Evolutionary conservation across 1,140 invertebrate species (phyloP), one percentile per base, ranked within the genome.

Genomic region (Cyclina sinensis): DNA sequence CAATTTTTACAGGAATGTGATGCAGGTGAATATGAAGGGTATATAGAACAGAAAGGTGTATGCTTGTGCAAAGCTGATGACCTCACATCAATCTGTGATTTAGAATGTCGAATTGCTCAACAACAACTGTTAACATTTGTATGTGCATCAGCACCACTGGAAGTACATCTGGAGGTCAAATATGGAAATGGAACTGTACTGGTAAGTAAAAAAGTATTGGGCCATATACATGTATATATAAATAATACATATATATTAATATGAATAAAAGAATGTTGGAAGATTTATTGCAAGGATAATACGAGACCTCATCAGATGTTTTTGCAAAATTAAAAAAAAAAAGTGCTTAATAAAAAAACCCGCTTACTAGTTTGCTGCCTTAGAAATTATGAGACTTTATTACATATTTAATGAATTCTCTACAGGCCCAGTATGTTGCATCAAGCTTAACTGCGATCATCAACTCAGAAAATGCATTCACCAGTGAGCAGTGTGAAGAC

Each of bases 41-140:
- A 89, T 32, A 89, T 93, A 48, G 76, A 88, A n/a, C 76, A 86
- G 32, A 91, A 94, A 18, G 94, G 93, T 9, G 43, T 94, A 43
- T 95, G 94, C 88, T 88, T 90, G 51, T 95, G 94, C 88, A 76
- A 91, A 74, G 88, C 89, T 12, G 93, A 94, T 68, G 93, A 95
- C 87, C 90, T 95, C 39, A 91, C 92, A 39, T 91, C 84, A 48
- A 37, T 94, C 3, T 95, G 94, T 91, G 91, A 94, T 68, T 81
- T 91, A 14, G 87, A 92, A 68, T 95, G 94, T 81, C 90, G 94
- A 27, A 79, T 81, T 9, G 79, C 89, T 14, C 92, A 94, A 62
- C 27, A 84, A 57, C 62, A 92, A 18, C 51, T 74, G 7, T 70
- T 94, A 43, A 76, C 88, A 5, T 91, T 94, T 37, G 89, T 91